Evolutionary conservation across 1,140 invertebrate species (phyloP).

Genomic region (Agrypnia vestita): DNA sequence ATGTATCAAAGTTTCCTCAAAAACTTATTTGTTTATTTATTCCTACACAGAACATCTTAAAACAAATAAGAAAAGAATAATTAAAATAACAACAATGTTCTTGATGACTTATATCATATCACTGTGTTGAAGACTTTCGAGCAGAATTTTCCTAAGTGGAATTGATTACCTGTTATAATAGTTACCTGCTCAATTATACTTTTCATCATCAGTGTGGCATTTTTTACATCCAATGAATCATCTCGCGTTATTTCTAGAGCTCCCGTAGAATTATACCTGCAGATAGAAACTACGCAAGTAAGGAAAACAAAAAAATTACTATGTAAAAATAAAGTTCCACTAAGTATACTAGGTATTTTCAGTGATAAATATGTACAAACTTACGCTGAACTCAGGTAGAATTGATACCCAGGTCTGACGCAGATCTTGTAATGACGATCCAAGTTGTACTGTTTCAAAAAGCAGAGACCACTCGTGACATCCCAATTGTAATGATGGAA

Average conservation of each 20-base stretch:
- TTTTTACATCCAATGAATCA: constrained; percentile 61
- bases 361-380: constrained; percentile 52
- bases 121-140: no score
- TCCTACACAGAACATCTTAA: background rate
- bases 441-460: constrained; percentile 77
- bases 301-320: background rate
- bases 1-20: no score
- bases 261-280: constrained; percentile 62
- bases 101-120: no score
- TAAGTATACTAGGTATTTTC: background rate
- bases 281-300: constrained; percentile 23
- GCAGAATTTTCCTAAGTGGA: no score
- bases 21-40: no score
- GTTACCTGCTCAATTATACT: constrained; percentile 73
- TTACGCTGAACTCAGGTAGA: constrained; percentile 71
- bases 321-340: no score
- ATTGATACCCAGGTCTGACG: constrained; percentile 75
- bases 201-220: constrained; percentile 73
- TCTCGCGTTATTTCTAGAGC: constrained; percentile 43
- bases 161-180: no score
- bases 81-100: no score
- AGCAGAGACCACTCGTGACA: constrained; percentile 77
- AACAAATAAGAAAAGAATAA: background rate
- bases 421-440: constrained; percentile 78
- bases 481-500: constrained; percentile 75